Conservation (phyloP, 2,113 vertebrate genomes). For the Paramisgurnus dabryanus region DNA sequence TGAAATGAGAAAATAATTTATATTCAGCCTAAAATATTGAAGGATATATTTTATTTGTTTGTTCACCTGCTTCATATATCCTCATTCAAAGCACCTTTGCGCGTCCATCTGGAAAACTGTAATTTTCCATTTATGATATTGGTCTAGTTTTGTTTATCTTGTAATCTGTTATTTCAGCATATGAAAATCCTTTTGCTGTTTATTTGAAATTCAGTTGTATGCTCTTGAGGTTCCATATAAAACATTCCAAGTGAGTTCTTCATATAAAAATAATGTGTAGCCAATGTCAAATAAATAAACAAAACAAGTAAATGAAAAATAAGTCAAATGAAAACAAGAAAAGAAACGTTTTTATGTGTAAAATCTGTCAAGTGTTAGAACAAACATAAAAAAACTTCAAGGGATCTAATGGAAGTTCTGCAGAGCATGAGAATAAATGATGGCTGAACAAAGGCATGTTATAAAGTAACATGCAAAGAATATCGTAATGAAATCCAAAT, state of each 20-base stretch:
- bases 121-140: constrained; percentile 1
- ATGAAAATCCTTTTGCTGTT: not conserved
- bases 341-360: not conserved
- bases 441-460: constrained; percentile 35
- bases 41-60: not conserved
- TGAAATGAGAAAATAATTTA: not conserved
- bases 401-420: not conserved
- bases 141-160: not conserved
- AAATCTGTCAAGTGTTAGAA: constrained; percentile 2
- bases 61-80: constrained; percentile 8
- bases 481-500: constrained; percentile 14
- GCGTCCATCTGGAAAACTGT: constrained; percentile 9
- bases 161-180: not conserved
- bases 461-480: constrained; percentile 27
- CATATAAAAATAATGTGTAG: constrained; percentile 18
- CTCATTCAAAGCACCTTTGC: not conserved
- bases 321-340: not conserved
- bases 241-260: not conserved
- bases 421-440: constrained; percentile 32
- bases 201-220: not conserved
- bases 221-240: not conserved
- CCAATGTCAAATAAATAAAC: not conserved
- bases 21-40: constrained; percentile 23
- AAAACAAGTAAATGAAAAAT: not conserved
- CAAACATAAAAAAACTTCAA: not conserved